Evolutionary conservation across 2,888 invertebrate species (phyloP).

Genomic region (Sussaba pulchella): DNA sequence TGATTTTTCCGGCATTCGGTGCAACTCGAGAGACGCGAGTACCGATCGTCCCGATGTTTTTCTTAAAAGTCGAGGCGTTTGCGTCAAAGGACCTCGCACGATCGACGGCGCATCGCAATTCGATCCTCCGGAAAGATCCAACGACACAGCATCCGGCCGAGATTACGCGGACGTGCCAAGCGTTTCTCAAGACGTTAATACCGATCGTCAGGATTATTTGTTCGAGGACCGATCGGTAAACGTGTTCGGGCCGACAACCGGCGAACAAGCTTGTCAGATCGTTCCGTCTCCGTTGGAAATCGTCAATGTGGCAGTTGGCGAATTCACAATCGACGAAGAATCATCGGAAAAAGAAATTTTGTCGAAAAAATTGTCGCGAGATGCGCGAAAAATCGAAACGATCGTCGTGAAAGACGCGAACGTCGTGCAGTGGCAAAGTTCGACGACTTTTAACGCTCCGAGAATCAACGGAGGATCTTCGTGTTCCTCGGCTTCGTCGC

Average conservation of each 20-base stretch:
- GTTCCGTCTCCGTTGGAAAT: constrained; percentile 11
- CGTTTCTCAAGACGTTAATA: constrained; percentile 46
- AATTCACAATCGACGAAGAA: background rate
- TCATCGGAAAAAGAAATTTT: background rate
- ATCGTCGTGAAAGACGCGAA: constrained; percentile 40
- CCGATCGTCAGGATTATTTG: constrained; percentile 60
- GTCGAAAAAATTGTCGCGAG: background rate
- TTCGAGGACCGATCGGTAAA: constrained; percentile 61
- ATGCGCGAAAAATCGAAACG: constrained; percentile 23
- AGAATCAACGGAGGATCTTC: constrained; percentile 15
- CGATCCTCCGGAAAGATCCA: constrained; percentile 10
- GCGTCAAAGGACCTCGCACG: constrained; percentile 41
- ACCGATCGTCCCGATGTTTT: constrained; percentile 38
- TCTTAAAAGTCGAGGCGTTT: constrained; percentile 53
- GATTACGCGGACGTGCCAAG: constrained; percentile 25
- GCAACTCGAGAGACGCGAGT: constrained; percentile 36
- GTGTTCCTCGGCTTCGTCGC: constrained; percentile 49
- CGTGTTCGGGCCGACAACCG: constrained; percentile 29
- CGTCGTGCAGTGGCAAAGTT: constrained; percentile 30
- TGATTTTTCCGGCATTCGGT: constrained; percentile 45
- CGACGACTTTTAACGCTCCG: constrained; percentile 43
- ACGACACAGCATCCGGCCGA: constrained; percentile 43
- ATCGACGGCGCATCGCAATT: constrained; percentile 35
- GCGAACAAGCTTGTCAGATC: constrained; percentile 48
- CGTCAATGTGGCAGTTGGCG: constrained; percentile 29